Percentiles rank a stretch among this genome's conserved stretches.
Conservation (phyloP, 1,140 invertebrate genomes). For the Condylostylus longicornis region DNA sequence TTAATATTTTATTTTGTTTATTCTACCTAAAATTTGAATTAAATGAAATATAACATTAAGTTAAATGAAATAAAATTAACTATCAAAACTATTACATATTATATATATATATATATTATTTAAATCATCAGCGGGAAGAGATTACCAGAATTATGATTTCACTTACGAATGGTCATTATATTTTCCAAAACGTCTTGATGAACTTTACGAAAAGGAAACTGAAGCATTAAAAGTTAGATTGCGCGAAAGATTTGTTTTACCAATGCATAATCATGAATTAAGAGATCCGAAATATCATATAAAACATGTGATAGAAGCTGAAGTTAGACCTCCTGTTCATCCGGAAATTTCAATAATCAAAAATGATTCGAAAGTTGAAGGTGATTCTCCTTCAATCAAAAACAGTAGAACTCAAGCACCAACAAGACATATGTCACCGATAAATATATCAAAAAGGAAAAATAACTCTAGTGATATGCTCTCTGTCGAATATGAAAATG, state of each 20-base stretch:
- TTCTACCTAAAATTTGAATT: no score
- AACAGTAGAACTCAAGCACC: not conserved
- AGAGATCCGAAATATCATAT: slow-evolving; percentile 19
- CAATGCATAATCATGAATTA: slow-evolving; percentile 18
- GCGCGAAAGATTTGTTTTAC: slow-evolving; percentile 18
- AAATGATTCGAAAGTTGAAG: no score
- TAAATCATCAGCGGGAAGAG: slow-evolving; percentile 42
- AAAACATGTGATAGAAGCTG: slow-evolving; percentile 3
- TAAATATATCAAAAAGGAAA: not conserved
- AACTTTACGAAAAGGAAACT: slow-evolving; percentile 45
- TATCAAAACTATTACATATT: not conserved
- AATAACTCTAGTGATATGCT: no score
- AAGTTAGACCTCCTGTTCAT: no score
- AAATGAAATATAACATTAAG: no score
- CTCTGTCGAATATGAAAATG: no score
- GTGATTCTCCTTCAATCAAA: no score
- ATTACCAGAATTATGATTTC: slow-evolving; percentile 60
- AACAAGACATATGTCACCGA: not conserved
- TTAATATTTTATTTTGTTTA: no score
- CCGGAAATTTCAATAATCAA: no score
- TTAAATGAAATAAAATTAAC: no score
- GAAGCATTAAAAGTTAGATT: slow-evolving; percentile 29
- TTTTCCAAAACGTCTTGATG: slow-evolving; percentile 61
- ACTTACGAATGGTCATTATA: slow-evolving; percentile 72
- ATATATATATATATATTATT: no score